Evolutionary conservation across 2,888 invertebrate species (phyloP), one percentile per base, ranked within the genome.

Genomic region (Drosophila mercatorum): DNA sequence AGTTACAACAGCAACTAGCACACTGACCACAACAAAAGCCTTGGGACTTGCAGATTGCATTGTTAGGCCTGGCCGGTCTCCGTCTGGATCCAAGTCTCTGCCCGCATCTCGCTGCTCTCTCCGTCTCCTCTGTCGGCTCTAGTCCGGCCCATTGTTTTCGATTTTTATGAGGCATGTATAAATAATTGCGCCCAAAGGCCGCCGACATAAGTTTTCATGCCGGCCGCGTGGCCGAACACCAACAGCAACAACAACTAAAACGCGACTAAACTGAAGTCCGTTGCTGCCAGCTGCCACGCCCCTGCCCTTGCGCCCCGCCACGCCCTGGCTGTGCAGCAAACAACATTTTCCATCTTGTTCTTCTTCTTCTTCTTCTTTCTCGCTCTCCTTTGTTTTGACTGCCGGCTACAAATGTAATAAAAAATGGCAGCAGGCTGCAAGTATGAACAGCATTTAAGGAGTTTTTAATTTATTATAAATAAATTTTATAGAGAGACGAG

Each of bases 141-240:
- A 43, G 66, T 36, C 65, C 58, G 68, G 64, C 65, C 88, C 88
- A 88, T 88, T 90, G 91, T 90, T 90, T 90, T 88, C 83, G 89
- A 88, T 88, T 86, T 88, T 88, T 91, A 91, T 90, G 89, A 85
- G 82, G 84, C 90, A 89, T 91, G 89, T 90, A 91, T 91, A 91
- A 91, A 91, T 91, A 91, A 91, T 91, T 91, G 91, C 90, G 88
- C 91, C 90, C 91, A 91, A 86, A 88, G 91, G 91, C 90, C 89
- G 88, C 88, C 86, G 86, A 89, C 87, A 89, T 90, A 87, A 90
- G 90, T 88, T 90, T 86, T 86, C 86, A 89, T 89, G 89, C 86
- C 85, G 88, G 62, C 88, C 85, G 88, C 84, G 88, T 81, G 83
- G 76, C 82, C 86, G 86, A 88, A 85, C 85, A 44, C 41, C 59